Percentiles rank a stretch among this genome's conserved stretches.
These are phyloP conservation scores for Eurosta solidaginis DNA, from an alignment of 1,140 invertebrate species.

Conservation along the genomic window DNA sequence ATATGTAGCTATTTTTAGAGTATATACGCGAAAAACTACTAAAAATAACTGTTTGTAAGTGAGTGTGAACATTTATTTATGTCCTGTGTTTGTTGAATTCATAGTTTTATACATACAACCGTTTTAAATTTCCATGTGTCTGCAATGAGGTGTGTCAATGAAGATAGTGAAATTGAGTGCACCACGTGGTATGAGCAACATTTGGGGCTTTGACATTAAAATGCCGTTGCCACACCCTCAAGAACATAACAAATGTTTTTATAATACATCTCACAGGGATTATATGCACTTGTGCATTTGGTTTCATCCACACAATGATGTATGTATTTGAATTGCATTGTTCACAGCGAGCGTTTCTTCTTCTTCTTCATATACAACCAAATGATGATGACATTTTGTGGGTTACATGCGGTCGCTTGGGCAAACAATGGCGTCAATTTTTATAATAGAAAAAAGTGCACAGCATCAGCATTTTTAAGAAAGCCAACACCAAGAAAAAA, in stretches of 20 bases:
- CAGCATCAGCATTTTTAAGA: constrained; percentile 5
- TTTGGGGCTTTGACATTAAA: not conserved
- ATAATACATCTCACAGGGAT: not conserved
- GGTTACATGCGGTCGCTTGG: not conserved
- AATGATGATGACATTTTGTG: constrained; percentile 9
- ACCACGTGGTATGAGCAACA: not conserved
- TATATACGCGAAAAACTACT: too few species aligned
- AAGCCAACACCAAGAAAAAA: not conserved
- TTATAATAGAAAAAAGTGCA: constrained; percentile 1
- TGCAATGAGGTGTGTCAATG: not conserved
- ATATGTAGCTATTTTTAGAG: too few species aligned
- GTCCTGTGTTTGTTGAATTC: too few species aligned
- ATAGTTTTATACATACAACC: too few species aligned
- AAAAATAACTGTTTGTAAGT: too few species aligned
- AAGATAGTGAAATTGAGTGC: too few species aligned
- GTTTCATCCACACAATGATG: not conserved
- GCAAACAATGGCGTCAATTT: constrained; percentile 18
- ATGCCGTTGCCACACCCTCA: too few species aligned
- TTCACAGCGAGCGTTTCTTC: not conserved
- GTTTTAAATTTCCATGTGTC: too few species aligned
- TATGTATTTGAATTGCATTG: not conserved
- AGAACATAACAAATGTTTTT: too few species aligned
- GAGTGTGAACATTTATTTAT: too few species aligned
- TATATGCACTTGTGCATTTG: not conserved
- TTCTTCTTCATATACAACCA: not conserved